phyloP scores from a whole-genome alignment of 64 coral and sea anemone species.

The Acropora tenuis region DNA sequence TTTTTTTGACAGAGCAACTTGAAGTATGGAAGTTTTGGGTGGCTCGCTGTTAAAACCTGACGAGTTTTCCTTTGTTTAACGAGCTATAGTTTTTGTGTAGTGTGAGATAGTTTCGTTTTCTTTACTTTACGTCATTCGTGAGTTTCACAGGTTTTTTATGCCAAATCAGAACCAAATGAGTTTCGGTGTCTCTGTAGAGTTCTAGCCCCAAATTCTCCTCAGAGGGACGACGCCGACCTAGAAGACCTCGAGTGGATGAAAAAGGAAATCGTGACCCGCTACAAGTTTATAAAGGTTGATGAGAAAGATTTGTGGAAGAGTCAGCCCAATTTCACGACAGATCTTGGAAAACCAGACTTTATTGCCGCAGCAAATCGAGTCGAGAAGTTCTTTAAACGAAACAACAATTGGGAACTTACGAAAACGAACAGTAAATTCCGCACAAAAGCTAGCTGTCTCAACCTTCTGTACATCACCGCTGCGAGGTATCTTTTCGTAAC shows the following conservation, averaged over 20 bases:
- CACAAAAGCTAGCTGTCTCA: not conserved
- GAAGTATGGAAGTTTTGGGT: too few relatives aligned
- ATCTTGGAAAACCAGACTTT: conserved; percentile 16
- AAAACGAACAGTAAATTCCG: not conserved
- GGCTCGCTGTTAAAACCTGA: too few relatives aligned
- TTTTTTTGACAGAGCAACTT: too few relatives aligned
- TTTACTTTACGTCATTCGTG: too few relatives aligned
- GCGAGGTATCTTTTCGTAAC: not conserved
- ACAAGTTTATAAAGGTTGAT: not conserved
- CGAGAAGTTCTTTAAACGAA: conserved; percentile 47
- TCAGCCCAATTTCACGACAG: conserved; percentile 5
- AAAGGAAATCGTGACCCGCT: conserved; percentile 12
- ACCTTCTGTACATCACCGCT: not conserved
- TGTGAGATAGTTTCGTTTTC: too few relatives aligned
- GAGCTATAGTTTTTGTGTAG: too few relatives aligned
- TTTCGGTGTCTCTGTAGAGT: not conserved
- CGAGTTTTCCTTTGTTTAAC: too few relatives aligned
- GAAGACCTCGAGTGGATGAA: conserved; percentile 25
- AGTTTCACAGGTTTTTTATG: too few relatives aligned
- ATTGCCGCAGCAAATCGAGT: not conserved
- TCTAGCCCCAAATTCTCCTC: not conserved
- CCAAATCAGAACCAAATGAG: too few relatives aligned
- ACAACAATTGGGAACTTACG: conserved; percentile 38
- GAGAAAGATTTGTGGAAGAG: not conserved
- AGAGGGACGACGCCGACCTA: not conserved